These are phyloP conservation scores for Galerucella nymphaeae DNA, from an alignment of 2,888 invertebrate species.

Conservation along the genomic window DNA sequence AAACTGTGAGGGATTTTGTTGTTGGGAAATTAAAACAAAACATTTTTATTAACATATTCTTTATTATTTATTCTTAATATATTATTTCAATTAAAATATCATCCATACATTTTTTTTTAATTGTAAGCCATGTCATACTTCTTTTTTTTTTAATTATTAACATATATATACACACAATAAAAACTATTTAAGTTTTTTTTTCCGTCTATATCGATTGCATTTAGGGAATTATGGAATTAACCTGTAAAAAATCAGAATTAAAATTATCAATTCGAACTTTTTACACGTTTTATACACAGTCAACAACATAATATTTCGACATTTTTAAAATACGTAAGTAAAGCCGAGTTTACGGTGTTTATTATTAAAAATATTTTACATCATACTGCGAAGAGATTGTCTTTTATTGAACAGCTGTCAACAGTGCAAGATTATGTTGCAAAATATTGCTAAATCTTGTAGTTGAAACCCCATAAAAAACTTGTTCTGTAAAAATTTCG, in stretches of 20 bases:
- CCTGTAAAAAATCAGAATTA: conserved; percentile 32
- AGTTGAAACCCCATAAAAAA: too few species aligned
- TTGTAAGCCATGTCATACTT: conserved; percentile 55
- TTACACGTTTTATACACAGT: conserved; percentile 44
- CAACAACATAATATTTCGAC: conserved; percentile 33
- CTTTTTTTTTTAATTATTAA: conserved; percentile 52
- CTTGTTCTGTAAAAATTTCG: too few species aligned
- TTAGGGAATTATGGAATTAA: conserved; percentile 46
- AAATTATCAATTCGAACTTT: conserved; percentile 43
- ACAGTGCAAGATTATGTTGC: background rate
- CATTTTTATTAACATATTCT: conserved; percentile 49
- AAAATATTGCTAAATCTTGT: background rate
- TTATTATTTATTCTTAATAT: conserved; percentile 55
- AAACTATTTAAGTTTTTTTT: conserved; percentile 51
- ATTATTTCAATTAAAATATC: conserved; percentile 56
- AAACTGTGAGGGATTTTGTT: conserved; percentile 13
- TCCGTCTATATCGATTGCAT: conserved; percentile 50
- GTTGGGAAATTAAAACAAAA: conserved; percentile 16
- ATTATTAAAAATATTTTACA: background rate
- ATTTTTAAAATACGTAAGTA: background rate
- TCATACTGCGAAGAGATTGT: background rate
- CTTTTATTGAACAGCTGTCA: background rate
- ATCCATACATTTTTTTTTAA: conserved; percentile 55
- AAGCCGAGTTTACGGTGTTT: background rate
- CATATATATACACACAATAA: conserved; percentile 58